Evolutionary conservation across 2,888 invertebrate genomes (phyloP), one percentile per base, ranked within the genome.

Genomic region (Nymphalis polychloros): DNA sequence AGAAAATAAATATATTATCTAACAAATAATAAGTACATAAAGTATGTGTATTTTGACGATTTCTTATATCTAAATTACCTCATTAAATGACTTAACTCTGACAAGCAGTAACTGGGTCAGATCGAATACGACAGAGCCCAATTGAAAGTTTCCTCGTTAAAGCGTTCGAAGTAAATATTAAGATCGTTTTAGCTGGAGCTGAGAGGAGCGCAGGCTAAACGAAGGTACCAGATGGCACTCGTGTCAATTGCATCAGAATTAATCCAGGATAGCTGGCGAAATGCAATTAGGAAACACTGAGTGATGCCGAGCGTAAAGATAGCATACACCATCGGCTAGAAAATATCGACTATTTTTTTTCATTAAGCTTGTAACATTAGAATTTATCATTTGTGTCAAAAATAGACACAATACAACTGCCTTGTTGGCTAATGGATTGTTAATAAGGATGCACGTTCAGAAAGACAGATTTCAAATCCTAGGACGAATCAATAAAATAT

Each of bases 201-300:
- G 27, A 27, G 53, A 27, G 55, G 27, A 27, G 53, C 17, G 53
- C 3, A 53, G 53, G 50, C 19, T 6, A 53, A 27, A 31, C 8
- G 49, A 17, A 49, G n/a, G 31, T 17, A 31, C n/a, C 19, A 61
- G 61, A 49, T 61, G 61, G 61, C 64, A 66, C 71, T 81, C 75
- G 80, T 78, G 77, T 78, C 79, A 79, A 81, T 81, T 81, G 82
- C 79, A 81, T 79, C 79, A 79, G 80, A 81, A 81, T 80, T 81
- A 81, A 81, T 83, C 81, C 77, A 71, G 75, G 73, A 75, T 74
- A 74, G 72, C 82, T 78, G 55, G 31, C 31, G n/a, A 55, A 55
- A 83, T 82, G 82, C 83, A 83, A 83, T 83, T 83, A 83, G 80
- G 79, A 79, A 79, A 76, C 76, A 79, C 74, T 77, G 73, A 80